These are phyloP conservation scores for Choloepus didactylus DNA, from an alignment of 2,797 vertebrate species.

Conservation along the genomic window DNA sequence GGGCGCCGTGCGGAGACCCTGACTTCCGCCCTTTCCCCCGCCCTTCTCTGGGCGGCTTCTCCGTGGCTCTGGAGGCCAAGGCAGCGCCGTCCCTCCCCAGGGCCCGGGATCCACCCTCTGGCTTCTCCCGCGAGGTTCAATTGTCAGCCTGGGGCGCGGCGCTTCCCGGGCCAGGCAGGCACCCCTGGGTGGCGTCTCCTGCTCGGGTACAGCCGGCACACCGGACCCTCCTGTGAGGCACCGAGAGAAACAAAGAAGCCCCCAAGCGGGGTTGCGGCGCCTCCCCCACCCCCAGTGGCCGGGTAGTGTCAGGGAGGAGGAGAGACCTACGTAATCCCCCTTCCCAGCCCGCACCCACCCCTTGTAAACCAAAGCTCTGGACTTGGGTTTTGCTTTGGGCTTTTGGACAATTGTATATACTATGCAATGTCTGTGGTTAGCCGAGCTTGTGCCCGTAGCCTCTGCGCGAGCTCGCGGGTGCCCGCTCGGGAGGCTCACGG, in stretches of 20 bases:
- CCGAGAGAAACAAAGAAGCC: slow-evolving; percentile 81
- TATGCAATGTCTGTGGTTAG: neutral
- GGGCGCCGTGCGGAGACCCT: neutral
- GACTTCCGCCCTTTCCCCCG: slow-evolving; percentile 38
- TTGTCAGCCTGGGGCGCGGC: slow-evolving; percentile 63
- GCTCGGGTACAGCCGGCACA: neutral
- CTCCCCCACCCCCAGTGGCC: slow-evolving; percentile 57
- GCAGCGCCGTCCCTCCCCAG: slow-evolving; percentile 52
- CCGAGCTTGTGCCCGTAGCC: neutral
- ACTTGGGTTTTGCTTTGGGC: neutral
- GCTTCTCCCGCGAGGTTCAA: slow-evolving; percentile 69
- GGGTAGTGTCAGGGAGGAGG: slow-evolving; percentile 75
- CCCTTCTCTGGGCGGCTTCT: slow-evolving; percentile 57
- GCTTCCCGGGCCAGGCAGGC: neutral
- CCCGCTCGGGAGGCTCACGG: neutral
- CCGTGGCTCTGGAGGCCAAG: slow-evolving; percentile 1
- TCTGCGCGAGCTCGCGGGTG: neutral
- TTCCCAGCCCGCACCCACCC: slow-evolving; percentile 73
- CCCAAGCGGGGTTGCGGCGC: slow-evolving; percentile 57
- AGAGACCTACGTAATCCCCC: slow-evolving; percentile 80
- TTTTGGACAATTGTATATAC: slow-evolving; percentile 3
- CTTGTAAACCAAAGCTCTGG: slow-evolving; percentile 1
- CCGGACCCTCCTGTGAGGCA: slow-evolving; percentile 52
- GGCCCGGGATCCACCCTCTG: slow-evolving; percentile 66
- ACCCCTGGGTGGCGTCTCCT: neutral